phyloP scores from a whole-genome alignment of 1,140 invertebrate species.

The Penaeus chinensis region DNA sequence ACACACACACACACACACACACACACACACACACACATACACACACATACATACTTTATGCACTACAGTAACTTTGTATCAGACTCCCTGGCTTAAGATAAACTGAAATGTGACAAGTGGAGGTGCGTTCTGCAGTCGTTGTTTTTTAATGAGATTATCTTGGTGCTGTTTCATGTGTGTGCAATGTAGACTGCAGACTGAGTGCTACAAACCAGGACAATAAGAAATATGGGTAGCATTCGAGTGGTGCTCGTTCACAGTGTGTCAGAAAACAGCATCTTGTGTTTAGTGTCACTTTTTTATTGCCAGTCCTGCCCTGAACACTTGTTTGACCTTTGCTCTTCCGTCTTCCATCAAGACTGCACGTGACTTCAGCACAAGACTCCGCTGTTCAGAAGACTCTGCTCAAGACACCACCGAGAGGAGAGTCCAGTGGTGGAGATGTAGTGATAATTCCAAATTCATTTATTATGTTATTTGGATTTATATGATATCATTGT shows the following conservation, averaged over 20 bases:
- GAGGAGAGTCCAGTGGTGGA: slow-evolving; percentile 21
- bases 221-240: not conserved
- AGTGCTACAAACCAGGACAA: slow-evolving; percentile 34
- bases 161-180: slow-evolving; percentile 53
- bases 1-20: not conserved
- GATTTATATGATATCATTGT: slow-evolving; percentile 10
- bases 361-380: slow-evolving; percentile 41
- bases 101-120: not conserved
- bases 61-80: slow-evolving; percentile 41
- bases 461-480: not conserved
- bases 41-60: slow-evolving; percentile 1
- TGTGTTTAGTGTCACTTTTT: slow-evolving; percentile 53
- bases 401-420: slow-evolving; percentile 16
- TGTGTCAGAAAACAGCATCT: slow-evolving; percentile 46
- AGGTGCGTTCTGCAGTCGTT: slow-evolving; percentile 42
- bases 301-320: slow-evolving; percentile 47
- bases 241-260: slow-evolving; percentile 1
- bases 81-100: slow-evolving; percentile 13
- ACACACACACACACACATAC: not conserved
- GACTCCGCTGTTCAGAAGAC: slow-evolving; percentile 38
- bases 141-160: slow-evolving; percentile 43
- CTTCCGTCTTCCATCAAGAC: slow-evolving; percentile 53
- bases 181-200: slow-evolving; percentile 46
- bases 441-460: slow-evolving; percentile 16
- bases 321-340: slow-evolving; percentile 49